Conservation (phyloP, 1,140 invertebrate species). For the Brachionus rotundiformis region DNA sequence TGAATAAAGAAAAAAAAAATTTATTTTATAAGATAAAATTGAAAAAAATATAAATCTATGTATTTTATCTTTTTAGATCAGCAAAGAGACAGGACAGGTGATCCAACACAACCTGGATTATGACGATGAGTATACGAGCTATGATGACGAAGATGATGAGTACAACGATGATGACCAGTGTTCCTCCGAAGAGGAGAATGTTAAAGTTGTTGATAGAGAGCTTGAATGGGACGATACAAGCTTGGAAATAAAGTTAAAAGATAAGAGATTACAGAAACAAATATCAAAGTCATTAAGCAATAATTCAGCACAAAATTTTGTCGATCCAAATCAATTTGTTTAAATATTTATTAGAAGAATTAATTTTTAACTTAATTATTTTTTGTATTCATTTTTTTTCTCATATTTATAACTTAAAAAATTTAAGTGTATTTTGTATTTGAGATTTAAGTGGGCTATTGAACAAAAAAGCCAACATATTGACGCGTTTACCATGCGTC, state of each 20-base stretch:
- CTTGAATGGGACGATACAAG: slow-evolving; percentile 48
- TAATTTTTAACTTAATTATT: slow-evolving; percentile 5
- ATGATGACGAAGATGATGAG: slow-evolving; percentile 42
- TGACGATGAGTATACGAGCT: slow-evolving; percentile 31
- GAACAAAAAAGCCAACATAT: not conserved
- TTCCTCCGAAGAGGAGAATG: slow-evolving; percentile 25
- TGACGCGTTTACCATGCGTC: not conserved
- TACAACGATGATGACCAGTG: slow-evolving; percentile 6
- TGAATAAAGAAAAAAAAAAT: no score
- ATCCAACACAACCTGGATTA: slow-evolving; percentile 11
- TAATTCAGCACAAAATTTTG: slow-evolving; percentile 31
- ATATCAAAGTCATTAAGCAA: slow-evolving; percentile 9
- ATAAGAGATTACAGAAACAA: slow-evolving; percentile 25
- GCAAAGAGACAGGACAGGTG: slow-evolving; percentile 16
- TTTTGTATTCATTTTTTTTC: no score
- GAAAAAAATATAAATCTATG: no score
- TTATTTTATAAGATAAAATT: no score
- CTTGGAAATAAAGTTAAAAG: slow-evolving; percentile 25
- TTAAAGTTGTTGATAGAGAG: slow-evolving; percentile 33
- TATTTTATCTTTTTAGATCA: slow-evolving; percentile 19
- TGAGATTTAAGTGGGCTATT: not conserved
- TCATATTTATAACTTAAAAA: slow-evolving; percentile 19
- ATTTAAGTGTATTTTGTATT: slow-evolving; percentile 17
- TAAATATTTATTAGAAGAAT: slow-evolving; percentile 24
- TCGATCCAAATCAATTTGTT: slow-evolving; percentile 47